phyloP scores from a whole-genome alignment of 1,140 invertebrate genomes.

The Oedothorax gibbosus region DNA sequence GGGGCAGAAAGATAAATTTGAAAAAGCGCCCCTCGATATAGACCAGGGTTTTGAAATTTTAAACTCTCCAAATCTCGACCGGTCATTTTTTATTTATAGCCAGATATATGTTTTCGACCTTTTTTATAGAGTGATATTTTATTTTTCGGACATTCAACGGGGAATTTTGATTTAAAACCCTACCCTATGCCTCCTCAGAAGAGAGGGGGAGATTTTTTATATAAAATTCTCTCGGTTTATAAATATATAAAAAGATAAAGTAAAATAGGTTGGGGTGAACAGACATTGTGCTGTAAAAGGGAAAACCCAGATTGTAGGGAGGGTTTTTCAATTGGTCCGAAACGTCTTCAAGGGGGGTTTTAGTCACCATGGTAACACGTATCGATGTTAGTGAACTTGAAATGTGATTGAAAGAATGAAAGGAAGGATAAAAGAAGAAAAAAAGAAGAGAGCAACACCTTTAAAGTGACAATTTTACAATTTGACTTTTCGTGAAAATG shows the following conservation, averaged over 20 bases:
- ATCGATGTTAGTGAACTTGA: constrained; percentile 47
- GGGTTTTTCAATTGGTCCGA: constrained; percentile 52
- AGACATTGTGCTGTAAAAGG: constrained; percentile 12
- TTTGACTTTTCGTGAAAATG: constrained; percentile 47
- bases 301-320: neutral
- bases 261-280: neutral
- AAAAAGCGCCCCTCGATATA: constrained; percentile 14
- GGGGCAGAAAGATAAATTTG: constrained; percentile 46
- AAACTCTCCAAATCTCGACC: constrained; percentile 59
- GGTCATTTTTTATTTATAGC: constrained; percentile 59
- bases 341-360: constrained; percentile 24
- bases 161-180: constrained; percentile 59
- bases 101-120: constrained; percentile 25
- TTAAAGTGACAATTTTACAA: constrained; percentile 60
- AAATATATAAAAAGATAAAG: constrained; percentile 17
- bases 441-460: constrained; percentile 12
- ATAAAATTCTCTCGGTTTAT: constrained; percentile 32
- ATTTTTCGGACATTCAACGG: constrained; percentile 18
- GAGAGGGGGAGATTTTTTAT: neutral
- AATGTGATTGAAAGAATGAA: constrained; percentile 53
- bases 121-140: constrained; percentile 12
- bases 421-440: neutral
- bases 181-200: constrained; percentile 5
- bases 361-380: constrained; percentile 33
- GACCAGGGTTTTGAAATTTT: constrained; percentile 57